Evolutionary conservation across 2,797 vertebrate genomes (phyloP), one percentile per base, ranked within the genome.

Genomic region (Okamejei kenojei): DNA sequence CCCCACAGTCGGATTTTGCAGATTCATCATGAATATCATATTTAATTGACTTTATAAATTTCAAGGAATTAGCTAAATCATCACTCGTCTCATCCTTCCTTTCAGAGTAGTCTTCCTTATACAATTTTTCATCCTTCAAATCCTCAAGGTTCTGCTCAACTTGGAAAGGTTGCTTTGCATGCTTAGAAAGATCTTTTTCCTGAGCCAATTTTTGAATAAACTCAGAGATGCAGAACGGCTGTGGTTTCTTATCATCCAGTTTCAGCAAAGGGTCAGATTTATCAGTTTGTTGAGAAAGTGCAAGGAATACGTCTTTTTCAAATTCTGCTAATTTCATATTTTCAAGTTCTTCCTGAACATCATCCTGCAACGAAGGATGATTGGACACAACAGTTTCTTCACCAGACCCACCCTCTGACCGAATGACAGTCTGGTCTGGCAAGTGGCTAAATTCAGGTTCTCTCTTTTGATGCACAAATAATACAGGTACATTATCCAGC

Each of bases 291-390:
- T 95, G 94, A 79, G 71, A 90, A 8, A 61, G 86, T 93, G 93
- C 93, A 78, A 78, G 78, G 13, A 93, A 29, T 15, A 95, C 94
- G 94, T 96, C 94, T 93, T 91, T 93, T 54, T 94, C 94, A 73
- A 93, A 94, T 1, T 95, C 94, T 77, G 97, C 95, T 0, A 94
- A 95, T 91, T 95, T 95, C 35, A 94, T 29, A 90, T 93, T 95
- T 21, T 96, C 96, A 93, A 96, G 93, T 8, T 97, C 96, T 94
- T 98, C 97, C 90, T 95, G 94, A 94, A 97, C 94, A 93, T 97
- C 96, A 90, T 76, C 80, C 61, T 77, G 63, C 61, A 26, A 9
- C 0, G 97, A 97, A 93, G 95, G 96, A 61, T 94, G 94, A 94
- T 94, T 96, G 93, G 95, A 95, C 35, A 94, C 93, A 93, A 93